Base-by-base conservation (phyloP, 2,888 invertebrate genomes). In the Heliconius hortense region DNA sequence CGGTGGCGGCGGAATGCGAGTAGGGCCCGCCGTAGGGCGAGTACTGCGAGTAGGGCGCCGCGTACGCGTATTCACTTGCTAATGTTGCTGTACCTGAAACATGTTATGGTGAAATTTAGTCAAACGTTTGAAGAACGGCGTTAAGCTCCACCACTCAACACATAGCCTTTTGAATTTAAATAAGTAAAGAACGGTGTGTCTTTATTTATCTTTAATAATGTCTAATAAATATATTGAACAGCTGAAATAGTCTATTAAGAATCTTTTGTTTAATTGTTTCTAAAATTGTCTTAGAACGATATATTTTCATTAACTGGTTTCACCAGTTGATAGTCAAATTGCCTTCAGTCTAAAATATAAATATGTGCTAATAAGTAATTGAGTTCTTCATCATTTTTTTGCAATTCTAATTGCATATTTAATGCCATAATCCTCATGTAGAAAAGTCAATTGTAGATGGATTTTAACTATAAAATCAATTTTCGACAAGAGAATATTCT, bases 51-150 rank as follows among this genome's bases (percentile, higher is more conserved):
- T 96, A 96, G 8, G 95, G 95, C 21, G 97, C 95, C 77, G 96
- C 95, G 80, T 94, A 94, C 76, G 96, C 96, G 88, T 97, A 97
- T 86, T 97, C 94, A 82, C 93, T 93, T 15, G 93, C 92, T 79
- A 94, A 81, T 1, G 93, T 93, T 75, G 93, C 92, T 78, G 93
- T 92, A 81, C 93, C 93, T 94, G 89, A 7, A 82, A 81, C 13
- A 15, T 66, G 15, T 15, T n/a, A 5, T n/a, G n/a, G n/a, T 10
- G 3, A 69, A 68, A 31, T 73, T 35, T 26, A 39, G 4, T 35
- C 21, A 31, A 24, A 48, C 10, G 8, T 21, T 24, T 67, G 7
- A 15, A 48, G 2, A 56, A 56, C 48, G n/a, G 56, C n/a, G 10
- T 56, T 56, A 3, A 56, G 56, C 0, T 43, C 43, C 11, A 15